phyloP scores from a whole-genome alignment of 2,888 invertebrate species.

The Limenitis camilla region DNA sequence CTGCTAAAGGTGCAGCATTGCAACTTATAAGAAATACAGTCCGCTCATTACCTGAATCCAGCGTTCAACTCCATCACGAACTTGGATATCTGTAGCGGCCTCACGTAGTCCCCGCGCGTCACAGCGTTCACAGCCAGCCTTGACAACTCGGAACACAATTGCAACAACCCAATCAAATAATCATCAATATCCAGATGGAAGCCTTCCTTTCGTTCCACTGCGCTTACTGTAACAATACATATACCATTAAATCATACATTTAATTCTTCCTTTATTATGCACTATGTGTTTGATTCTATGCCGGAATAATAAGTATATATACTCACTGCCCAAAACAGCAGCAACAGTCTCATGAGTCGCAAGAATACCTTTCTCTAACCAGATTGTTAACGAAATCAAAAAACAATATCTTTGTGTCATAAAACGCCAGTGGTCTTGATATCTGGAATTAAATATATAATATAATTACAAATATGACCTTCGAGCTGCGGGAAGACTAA shows the following conservation, averaged over 20 bases:
- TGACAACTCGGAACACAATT: constrained; percentile 88
- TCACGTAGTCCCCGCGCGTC: constrained; percentile 86
- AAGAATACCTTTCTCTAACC: constrained; percentile 85
- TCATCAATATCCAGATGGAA: constrained; percentile 95
- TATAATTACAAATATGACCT: not conserved
- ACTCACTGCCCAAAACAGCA: constrained; percentile 83
- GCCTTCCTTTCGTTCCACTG: constrained; percentile 77
- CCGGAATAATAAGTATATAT: not conserved
- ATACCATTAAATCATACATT: too few relatives aligned
- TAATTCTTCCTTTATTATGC: too few relatives aligned
- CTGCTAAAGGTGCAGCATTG: too few relatives aligned
- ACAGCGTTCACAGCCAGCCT: constrained; percentile 89
- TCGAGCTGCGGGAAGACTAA: too few relatives aligned
- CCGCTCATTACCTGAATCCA: constrained; percentile 79
- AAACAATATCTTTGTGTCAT: constrained; percentile 87
- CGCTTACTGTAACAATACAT: constrained; percentile 73
- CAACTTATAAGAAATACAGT: too few relatives aligned
- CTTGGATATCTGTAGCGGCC: constrained; percentile 86
- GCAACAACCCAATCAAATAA: constrained; percentile 87
- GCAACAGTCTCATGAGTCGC: constrained; percentile 84
- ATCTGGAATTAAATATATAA: constrained; percentile 54
- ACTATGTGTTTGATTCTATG: not conserved
- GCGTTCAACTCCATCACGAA: constrained; percentile 92
- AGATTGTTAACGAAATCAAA: constrained; percentile 83
- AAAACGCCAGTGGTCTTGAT: constrained; percentile 90